A percentile compares a stretch with the other conserved stretches of the same genome.
phyloP scores from a whole-genome alignment of 2,888 invertebrate species.

The Euclidia mi region DNA sequence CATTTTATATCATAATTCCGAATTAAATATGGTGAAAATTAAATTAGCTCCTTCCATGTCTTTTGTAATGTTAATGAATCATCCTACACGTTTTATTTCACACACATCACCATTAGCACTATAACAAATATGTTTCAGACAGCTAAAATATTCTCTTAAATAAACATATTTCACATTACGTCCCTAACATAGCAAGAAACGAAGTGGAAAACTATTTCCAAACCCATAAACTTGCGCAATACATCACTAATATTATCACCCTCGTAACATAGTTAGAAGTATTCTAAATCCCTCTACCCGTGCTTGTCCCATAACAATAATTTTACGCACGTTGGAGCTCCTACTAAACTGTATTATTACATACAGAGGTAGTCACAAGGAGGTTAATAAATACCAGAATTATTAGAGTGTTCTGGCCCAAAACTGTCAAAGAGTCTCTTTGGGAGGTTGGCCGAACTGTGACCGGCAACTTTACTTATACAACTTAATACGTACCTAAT shows the following conservation, averaged over 20 bases:
- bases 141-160: too few relatives aligned
- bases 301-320: slow-evolving; percentile 31
- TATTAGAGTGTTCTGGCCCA: slow-evolving; percentile 48
- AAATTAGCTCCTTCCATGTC: too few relatives aligned
- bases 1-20: too few relatives aligned
- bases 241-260: slow-evolving; percentile 20
- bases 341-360: slow-evolving; percentile 29
- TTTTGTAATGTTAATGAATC: too few relatives aligned
- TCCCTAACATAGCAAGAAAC: not conserved
- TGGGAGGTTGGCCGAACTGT: slow-evolving; percentile 53
- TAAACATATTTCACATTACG: too few relatives aligned
- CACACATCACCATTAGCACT: too few relatives aligned
- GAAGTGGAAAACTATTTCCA: slow-evolving; percentile 12
- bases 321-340: slow-evolving; percentile 32
- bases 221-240: slow-evolving; percentile 10
- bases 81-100: too few relatives aligned
- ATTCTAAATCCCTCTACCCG: slow-evolving; percentile 13
- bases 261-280: slow-evolving; percentile 17
- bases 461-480: slow-evolving; percentile 49
- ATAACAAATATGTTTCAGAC: too few relatives aligned
- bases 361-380: slow-evolving; percentile 29
- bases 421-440: slow-evolving; percentile 72
- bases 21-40: too few relatives aligned
- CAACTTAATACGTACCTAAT: slow-evolving; percentile 77
- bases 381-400: slow-evolving; percentile 49